Base-by-base conservation (phyloP, 2,888 invertebrate genomes). In the Trichopoda pennipes region DNA sequence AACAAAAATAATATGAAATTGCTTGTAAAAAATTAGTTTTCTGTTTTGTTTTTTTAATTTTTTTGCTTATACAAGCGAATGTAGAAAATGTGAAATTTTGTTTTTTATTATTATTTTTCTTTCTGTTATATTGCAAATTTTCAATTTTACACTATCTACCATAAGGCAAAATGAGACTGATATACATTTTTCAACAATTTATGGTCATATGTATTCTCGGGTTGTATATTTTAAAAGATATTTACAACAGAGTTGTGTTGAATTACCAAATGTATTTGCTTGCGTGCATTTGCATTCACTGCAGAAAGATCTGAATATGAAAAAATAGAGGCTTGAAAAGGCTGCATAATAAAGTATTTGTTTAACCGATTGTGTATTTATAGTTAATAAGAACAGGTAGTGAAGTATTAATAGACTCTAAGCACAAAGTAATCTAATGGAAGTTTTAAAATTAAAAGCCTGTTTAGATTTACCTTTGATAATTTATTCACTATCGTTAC, bases 1-100 rank as follows among this genome's bases (percentile, higher is more conserved):
- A n/a, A n/a, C n/a, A n/a, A n/a, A n/a, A 28, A 28, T 47, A 74
- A 64, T 58, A 77, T 69, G 70, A 82, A 82, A 79, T 82, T 64
- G 75, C 60, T 79, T 70, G 63, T 75, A 68, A 72, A 82, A 79
- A 66, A 55, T 61, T 63, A 66, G 60, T 72, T 70, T 47, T 66
- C n/a, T 75, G 49, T 74, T 74, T 64, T 70, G n/a, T 64, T 78
- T 68, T 58, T 68, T 58, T n/a, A 12, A 28, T 10, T 53, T 70
- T 70, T 60, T 49, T 49, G n/a, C 51, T 35, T 51, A 66, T 23
- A 51, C 32, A 9, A 19, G 17, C n/a, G 19, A 12, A 49, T 49
- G 49, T 53, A 23, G 12, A 6, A 1, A n/a, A 53, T 21, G 16
- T 16, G 64, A n/a, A 47, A 28, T 28, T 42, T 19, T 64, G 42